Evolutionary conservation across 2,113 vertebrate genomes (phyloP), one percentile per base, ranked within the genome.

Genomic region (Micronycteris hirsuta): DNA sequence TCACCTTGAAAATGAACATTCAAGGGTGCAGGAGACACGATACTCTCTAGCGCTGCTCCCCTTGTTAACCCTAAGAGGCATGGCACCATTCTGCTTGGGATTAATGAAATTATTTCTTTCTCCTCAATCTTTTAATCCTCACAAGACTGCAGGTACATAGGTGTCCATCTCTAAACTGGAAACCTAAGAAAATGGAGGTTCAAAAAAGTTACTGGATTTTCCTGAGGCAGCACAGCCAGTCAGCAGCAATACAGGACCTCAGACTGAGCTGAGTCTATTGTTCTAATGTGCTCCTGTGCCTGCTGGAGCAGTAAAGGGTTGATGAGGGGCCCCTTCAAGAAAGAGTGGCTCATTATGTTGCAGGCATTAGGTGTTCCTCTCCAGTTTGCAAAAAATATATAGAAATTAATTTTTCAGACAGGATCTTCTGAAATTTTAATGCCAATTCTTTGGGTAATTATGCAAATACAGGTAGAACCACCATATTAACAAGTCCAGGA

Each of bases 341-440:
- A 70, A 67, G 52, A 43, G 31, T 24, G 54, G 3, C 17, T 49
- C 89, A 22, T 36, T 82, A 5, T 71, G 15, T 54, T 86, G 45
- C 24, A 65, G 45, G n/a, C 24, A n/a, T 33, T 36, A 33, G 4
- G 8, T 58, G 7, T 77, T 20, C 45, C 36, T 77, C 20, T 81
- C 70, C 36, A 38, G 33, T 65, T n/a, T 52, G 17, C 8, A 92
- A 56, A 38, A 65, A 65, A 77, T 81, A 41, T 81, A 41, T 1
- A 92, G 61, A 94, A 56, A 52, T 92, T 77, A 89, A 92, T 74
- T 92, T 89, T 92, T n/a, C 80, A 67, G 45, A n/a, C 12, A 38
- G 38, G 11, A 49, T 86, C 49, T 26, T 94, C 38, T 90, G 80
- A 89, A 95, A 97, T 47, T 36, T 89, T 95, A 89, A 49, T 86